Evolutionary conservation across 2,888 invertebrate species (phyloP), one percentile per base, ranked within the genome.

Genomic region (Pseudanteris insignis): DNA sequence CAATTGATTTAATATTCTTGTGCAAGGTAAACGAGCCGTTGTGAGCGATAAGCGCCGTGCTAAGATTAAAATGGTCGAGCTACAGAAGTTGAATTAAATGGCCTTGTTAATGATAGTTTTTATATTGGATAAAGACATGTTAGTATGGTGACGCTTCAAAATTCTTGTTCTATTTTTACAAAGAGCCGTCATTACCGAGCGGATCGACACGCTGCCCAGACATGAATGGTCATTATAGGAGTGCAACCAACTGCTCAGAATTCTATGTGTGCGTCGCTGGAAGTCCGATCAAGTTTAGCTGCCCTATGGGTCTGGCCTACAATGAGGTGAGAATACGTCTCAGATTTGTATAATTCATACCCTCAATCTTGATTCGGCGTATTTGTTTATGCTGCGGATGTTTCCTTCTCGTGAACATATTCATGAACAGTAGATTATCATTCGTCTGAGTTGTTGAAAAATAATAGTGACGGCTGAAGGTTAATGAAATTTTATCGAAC

Each of bases 261-360:
- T 89, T 88, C 81, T 88, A 84, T 78, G 83, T 87, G 26, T 89
- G 89, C 70, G 83, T 85, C 68, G 77, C 82, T 73, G 78, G 85
- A 57, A 76, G 81, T 46, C 86, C 87, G 1, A 80, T 85, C 67
- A 84, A 81, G 75, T 88, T 88, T 78, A 80, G 81, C 64, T 89
- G 89, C 69, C 88, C 88, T 2, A 83, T 81, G 26, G 86, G 86
- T 63, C 83, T 87, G 44, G 82, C 83, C 50, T 88, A 85, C 71
- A 87, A 83, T 70, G 83, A 84, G 79, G 87, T 87, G 81, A 79
- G 78, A 76, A 69, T 47, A 29, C 26, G 32, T 54, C 50, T 43
- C 48, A 36, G 36, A 38, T 50, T 61, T 61, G 38, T 44, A 48
- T 46, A 46, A 30, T 61, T 34, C 55, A 44, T 34, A 41, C n/a